Base-by-base conservation (phyloP, 2,888 invertebrate species). In the Acanthosoma haemorrhoidale region DNA sequence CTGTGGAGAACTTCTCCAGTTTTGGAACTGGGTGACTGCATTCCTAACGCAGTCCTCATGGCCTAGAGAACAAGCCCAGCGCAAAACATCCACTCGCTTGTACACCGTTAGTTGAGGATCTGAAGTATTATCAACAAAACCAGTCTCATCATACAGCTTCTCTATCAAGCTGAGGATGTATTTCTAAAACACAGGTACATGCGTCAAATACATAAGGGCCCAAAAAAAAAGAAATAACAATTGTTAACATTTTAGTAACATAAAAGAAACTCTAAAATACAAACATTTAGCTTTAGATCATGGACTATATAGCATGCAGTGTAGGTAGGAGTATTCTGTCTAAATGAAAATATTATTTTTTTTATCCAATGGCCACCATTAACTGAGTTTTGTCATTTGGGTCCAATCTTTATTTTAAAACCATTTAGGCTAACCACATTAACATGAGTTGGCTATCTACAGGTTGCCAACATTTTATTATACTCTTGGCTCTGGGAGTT, bases 11-110 rank as follows among this genome's bases (percentile, higher is more conserved):
- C 85, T 81, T 79, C 88, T 87, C 91, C 92, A 92, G 75, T 88
- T 87, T 32, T 87, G 85, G 77, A 90, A 94, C 77, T 89, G 84
- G 11, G 84, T 80, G 4, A 87, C 85, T 0, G 92, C 87, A 70
- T 89, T 88, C n/a, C 84, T 81, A 9, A 93, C 82, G 77, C 94
- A 94, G 76, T 87, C 87, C 5, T 84, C 82, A 71, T 89, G 87
- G 16, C 89, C 91, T 72, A 92, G 84, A 73, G 85, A 84, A 75
- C 94, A 94, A 0, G 92, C 90, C 78, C 89, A 88, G 59, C 84
- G 84, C 8, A 92, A 79, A 18, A 92, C 83, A 73, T 90, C 88
- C 6, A 87, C 85, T 1, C 92, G 83, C 73, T 88, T 88, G 76
- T 89, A 88, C 0, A 89, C 84, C 2, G 85, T 83, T 66, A 92